A percentile compares a stretch with the other conserved stretches of the same genome.
Evolutionary conservation across 2,113 vertebrate genomes (phyloP).

Genomic region (Leptocoma aspasia): DNA sequence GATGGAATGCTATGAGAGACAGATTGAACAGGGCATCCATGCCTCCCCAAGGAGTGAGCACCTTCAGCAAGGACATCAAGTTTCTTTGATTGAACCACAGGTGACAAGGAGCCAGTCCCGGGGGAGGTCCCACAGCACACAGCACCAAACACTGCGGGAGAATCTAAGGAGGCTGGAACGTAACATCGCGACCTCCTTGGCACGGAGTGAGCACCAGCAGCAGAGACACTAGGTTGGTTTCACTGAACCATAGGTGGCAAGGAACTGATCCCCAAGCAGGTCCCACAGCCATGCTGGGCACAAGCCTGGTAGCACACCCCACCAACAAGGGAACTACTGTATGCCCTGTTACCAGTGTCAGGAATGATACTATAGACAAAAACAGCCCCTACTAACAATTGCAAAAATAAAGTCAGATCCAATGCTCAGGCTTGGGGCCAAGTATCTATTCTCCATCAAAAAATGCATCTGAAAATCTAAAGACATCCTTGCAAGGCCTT

Average conservation of each 20-base stretch:
- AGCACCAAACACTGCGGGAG: neutral
- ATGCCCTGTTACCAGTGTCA: neutral
- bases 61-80: neutral
- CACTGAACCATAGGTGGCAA: neutral
- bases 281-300: accelerated
- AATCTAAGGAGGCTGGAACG: neutral
- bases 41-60: neutral
- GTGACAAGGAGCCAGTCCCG: neutral
- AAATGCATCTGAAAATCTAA: neutral
- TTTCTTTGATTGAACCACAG: neutral
- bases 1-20: neutral
- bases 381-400: neutral
- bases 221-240: accelerated
- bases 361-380: neutral
- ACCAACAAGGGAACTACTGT: neutral
- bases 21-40: neutral
- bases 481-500: neutral
- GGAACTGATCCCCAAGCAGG: neutral
- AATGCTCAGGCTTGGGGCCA: neutral
- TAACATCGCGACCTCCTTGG: accelerated
- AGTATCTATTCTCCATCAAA: neutral
- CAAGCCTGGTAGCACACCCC: neutral
- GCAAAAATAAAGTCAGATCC: neutral
- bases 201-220: accelerated
- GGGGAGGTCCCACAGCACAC: neutral